Evolutionary conservation across 1,140 invertebrate genomes (phyloP).

Genomic region (Dreissena polymorpha): DNA sequence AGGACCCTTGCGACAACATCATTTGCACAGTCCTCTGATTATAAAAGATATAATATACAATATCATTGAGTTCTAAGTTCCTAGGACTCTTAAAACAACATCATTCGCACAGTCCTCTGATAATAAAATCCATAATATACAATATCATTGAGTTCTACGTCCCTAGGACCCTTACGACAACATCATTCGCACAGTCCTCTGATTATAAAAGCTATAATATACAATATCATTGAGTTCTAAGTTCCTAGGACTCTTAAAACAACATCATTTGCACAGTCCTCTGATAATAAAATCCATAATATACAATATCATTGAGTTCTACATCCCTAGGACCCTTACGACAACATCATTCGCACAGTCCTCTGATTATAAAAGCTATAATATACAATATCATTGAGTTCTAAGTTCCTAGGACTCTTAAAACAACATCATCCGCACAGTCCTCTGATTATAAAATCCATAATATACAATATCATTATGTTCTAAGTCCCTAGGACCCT

Average conservation of each 20-base stretch:
- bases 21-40: slow-evolving; percentile 82
- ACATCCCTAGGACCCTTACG: slow-evolving; percentile 86
- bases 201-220: too few species aligned
- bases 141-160: slow-evolving; percentile 22
- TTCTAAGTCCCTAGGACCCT: slow-evolving; percentile 84
- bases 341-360: slow-evolving; percentile 85
- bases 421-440: slow-evolving; percentile 85
- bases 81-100: slow-evolving; percentile 86
- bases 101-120: slow-evolving; percentile 83
- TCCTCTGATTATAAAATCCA: slow-evolving; percentile 51
- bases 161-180: slow-evolving; percentile 87
- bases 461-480: slow-evolving; percentile 1
- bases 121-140: too few species aligned
- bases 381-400: slow-evolving; percentile 5
- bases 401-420: slow-evolving; percentile 86
- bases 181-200: slow-evolving; percentile 83
- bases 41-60: too few species aligned
- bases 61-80: slow-evolving; percentile 24
- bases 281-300: too few species aligned
- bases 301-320: slow-evolving; percentile 7
- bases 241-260: slow-evolving; percentile 86
- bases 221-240: slow-evolving; percentile 11
- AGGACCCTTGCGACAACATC: slow-evolving; percentile 87
- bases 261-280: slow-evolving; percentile 84
- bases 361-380: too few species aligned